Conservation (phyloP, 2,113 vertebrate species). For the Uropsilus gracilis region DNA sequence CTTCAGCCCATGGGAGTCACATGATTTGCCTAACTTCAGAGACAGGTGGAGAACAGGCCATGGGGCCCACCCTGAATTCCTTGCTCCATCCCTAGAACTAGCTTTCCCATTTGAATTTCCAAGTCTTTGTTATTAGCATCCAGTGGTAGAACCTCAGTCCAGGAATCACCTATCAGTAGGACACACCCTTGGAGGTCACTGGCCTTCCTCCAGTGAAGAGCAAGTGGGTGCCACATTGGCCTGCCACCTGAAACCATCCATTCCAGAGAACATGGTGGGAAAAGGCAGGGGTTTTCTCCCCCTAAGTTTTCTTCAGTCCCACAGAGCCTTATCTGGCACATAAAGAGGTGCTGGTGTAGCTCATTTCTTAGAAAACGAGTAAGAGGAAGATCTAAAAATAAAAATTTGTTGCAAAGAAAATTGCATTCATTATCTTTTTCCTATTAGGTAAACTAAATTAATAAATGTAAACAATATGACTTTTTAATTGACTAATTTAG, state of each 20-base stretch:
- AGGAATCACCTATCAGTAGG: not conserved
- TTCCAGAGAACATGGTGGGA: not conserved
- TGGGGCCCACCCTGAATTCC: too few relatives aligned
- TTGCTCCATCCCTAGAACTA: not conserved
- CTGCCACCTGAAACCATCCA: fast-evolving
- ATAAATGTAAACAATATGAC: not conserved
- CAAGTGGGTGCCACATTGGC: not conserved
- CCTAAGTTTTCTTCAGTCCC: not conserved
- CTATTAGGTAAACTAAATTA: slow-evolving; percentile 1
- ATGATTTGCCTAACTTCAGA: not conserved
- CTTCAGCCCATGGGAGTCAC: not conserved
- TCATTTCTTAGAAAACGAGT: not conserved
- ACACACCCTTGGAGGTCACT: not conserved
- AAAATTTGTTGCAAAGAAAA: not conserved
- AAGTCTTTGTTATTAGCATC: not conserved
- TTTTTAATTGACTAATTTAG: not conserved
- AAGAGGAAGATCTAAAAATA: not conserved
- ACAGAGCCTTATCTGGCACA: not conserved
- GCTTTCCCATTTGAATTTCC: not conserved
- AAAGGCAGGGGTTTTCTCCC: not conserved
- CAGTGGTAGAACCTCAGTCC: not conserved
- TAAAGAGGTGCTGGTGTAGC: not conserved
- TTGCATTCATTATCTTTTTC: not conserved
- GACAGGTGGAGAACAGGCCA: fast-evolving
- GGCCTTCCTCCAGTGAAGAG: not conserved